Evolutionary conservation across 2,113 vertebrate genomes (phyloP), one percentile per base, ranked within the genome.

Genomic region (Amphiprion percula): DNA sequence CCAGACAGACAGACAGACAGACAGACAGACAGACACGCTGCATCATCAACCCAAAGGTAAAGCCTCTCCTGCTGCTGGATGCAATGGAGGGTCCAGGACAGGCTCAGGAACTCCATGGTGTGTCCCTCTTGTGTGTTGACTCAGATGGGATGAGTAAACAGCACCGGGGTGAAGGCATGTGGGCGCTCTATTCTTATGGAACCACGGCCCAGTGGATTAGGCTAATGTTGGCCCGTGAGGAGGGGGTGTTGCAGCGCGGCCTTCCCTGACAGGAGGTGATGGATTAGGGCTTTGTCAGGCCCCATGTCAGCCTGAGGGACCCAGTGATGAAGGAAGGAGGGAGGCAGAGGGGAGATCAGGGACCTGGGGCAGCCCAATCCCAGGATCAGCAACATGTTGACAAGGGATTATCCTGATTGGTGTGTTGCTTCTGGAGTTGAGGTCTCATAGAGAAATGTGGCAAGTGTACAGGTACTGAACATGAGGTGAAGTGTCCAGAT

Each of bases 131-230:
- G 49, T 85, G 87, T 95, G 94, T 96, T 96, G 95, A 96, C 91
- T 96, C 95, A 95, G 95, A 95, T 95, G 94, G 92, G 92, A 91
- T 69, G 76, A 91, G 94, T 92, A 94, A 96, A 96, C 92, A 94
- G 89, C 85, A 83, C 94, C 74, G 14, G 76, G 93, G 72, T 93
- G 85, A 84, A 75, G 61, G 87, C 83, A 88, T 86, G 82, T 90
- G 90, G 89, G 89, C 83, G 91, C 87, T 81, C 85, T 90, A 95
- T 95, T 95, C 91, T 92, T 90, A 92, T 90, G 90, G 90, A 93
- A 87, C 90, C 60, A 84, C 19, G 71, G 91, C 78, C 94, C 93
- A 88, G 77, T 94, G 94, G 95, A 95, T 96, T 96, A 97, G 94
- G 95, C 91, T 96, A 96, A 96, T 94, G 90, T 83, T 66, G 83